A percentile compares a stretch with the other conserved stretches of the same genome.
These are phyloP conservation scores for Siniperca chuatsi DNA, from an alignment of 2,113 vertebrate genomes.

Conservation along the genomic window DNA sequence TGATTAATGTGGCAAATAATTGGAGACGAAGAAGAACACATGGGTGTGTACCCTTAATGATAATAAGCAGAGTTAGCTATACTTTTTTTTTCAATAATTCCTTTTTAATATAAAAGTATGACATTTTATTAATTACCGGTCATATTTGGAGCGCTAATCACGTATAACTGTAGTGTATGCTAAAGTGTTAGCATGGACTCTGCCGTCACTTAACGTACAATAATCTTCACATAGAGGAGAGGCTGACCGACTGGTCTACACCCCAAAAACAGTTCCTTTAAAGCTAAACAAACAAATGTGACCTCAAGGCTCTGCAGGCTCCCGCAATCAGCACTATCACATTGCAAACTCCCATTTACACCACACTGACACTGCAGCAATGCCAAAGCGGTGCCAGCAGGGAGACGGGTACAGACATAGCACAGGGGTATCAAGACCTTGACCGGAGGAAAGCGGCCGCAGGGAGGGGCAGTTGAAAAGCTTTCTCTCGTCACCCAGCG, in stretches of 20 bases:
- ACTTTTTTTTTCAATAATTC: background rate
- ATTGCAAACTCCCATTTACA: slow-evolving; percentile 64
- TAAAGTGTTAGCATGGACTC: background rate
- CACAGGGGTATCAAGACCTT: slow-evolving; percentile 61
- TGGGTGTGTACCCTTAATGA: background rate
- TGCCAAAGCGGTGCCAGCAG: slow-evolving; percentile 50
- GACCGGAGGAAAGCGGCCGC: slow-evolving; percentile 26
- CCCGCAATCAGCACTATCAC: slow-evolving; percentile 59
- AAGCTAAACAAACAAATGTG: slow-evolving; percentile 67
- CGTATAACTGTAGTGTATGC: background rate
- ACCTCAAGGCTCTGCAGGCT: background rate
- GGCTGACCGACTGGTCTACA: background rate
- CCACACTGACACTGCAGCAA: slow-evolving; percentile 62
- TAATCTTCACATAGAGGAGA: slow-evolving; percentile 10
- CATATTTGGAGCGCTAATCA: slow-evolving; percentile 29
- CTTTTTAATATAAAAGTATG: background rate
- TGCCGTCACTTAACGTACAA: background rate
- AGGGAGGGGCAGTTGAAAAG: slow-evolving; percentile 7
- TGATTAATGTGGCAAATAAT: background rate
- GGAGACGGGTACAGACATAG: slow-evolving; percentile 39
- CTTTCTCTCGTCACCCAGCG: slow-evolving; percentile 47
- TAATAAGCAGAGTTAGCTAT: background rate
- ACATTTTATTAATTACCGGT: background rate
- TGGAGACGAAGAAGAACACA: too few species aligned
- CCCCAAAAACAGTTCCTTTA: slow-evolving; percentile 17